Percentiles rank a stretch among this genome's conserved stretches.
These are phyloP conservation scores for Harpalus rufipes DNA, from an alignment of 2,888 invertebrate species.

Conservation along the genomic window DNA sequence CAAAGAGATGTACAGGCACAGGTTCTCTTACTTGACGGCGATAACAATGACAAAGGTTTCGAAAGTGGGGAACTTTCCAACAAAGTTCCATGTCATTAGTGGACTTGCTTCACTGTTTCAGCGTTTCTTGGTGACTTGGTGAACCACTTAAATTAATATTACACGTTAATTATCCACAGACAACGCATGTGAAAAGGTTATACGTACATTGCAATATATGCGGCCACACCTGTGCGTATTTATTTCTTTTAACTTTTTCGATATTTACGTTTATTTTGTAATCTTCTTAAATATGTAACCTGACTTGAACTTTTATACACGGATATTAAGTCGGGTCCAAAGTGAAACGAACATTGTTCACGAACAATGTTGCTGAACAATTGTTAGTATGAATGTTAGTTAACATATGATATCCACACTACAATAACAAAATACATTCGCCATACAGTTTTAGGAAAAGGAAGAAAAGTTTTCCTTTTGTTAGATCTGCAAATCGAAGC, in stretches of 20 bases:
- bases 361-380: no score
- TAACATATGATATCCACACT: no score
- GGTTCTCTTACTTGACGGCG: neutral
- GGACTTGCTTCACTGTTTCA: conserved; percentile 46
- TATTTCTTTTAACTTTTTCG: neutral
- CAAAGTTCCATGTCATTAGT: conserved; percentile 56
- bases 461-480: no score
- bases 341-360: no score
- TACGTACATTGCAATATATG: conserved; percentile 17
- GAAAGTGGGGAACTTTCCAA: conserved; percentile 64
- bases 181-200: conserved; percentile 44
- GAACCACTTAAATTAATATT: conserved; percentile 63
- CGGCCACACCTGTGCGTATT: conserved; percentile 30
- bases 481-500: no score
- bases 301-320: no score
- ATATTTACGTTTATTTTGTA: neutral
- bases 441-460: no score
- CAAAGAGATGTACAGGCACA: neutral
- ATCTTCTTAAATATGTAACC: no score
- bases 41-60: conserved; percentile 32
- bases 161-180: conserved; percentile 52
- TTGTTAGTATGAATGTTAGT: no score
- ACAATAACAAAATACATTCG: no score
- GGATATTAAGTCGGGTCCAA: no score
- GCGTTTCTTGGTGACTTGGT: conserved; percentile 28